Evolutionary conservation across 2,797 vertebrate species (phyloP), one percentile per base, ranked within the genome.

Genomic region (Hoplostethus mediterraneus): DNA sequence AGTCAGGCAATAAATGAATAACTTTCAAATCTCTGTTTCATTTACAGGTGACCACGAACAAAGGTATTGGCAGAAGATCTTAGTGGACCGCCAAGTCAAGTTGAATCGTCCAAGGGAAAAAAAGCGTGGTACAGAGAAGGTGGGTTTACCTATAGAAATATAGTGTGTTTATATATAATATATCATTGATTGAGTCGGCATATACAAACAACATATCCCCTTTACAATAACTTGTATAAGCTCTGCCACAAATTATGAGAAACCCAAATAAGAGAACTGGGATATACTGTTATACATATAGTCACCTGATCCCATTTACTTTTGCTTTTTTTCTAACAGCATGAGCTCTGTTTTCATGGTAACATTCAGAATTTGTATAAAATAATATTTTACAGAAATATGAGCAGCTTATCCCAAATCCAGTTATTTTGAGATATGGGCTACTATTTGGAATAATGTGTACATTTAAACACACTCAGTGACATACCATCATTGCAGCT

Each of bases 31-130:
- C 1, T 62, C 1, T 47, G 45, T 66, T 65, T 1, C 0, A 28
- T 28, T 10, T 30, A 63, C 74, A 99, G 98, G 97, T 82, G 97
- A 99, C 84, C 85, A 96, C 0, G 98, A 99, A 5, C 97, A 99
- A 55, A 94, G 98, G 79, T 99, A 99, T 73, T 99, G 98, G 98
- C 98, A 99, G 94, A 99, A 99, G 94, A 99, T 99, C 84, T 87
- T 99, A 44, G 98, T 99, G 71, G 98, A 99, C 86, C 96, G 98
- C 44, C 98, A 99, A 78, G 97, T 95, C 67, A 99, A 99, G 74
- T 93, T 99, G 45, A 99, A 99, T 83, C 97, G 97, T 44, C 97
- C 98, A n/a, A 93, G 98, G 61, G 97, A 99, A 61, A 99, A 99
- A 93, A 98, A 96, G 71, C 84, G 97, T 12, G 98, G 98, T 2